A percentile compares a stretch with the other conserved stretches of the same genome.
These are phyloP conservation scores for Perccottus glenii DNA, from an alignment of 2,113 vertebrate species.

Conservation along the genomic window DNA sequence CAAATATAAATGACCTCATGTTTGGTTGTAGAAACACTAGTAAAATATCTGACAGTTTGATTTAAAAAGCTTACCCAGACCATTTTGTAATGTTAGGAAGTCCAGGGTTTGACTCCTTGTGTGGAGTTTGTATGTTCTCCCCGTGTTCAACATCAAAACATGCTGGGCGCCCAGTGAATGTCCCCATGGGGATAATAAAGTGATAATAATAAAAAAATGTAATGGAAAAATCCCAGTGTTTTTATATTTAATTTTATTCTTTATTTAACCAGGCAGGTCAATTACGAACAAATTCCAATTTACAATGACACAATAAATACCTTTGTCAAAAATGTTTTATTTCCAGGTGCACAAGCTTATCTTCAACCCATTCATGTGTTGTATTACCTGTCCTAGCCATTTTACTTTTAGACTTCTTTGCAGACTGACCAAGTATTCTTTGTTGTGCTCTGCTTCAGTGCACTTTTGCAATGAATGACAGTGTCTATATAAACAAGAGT, in stretches of 20 bases:
- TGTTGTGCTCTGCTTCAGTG: constrained; percentile 47
- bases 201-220: too few relatives aligned
- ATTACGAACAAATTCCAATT: too few relatives aligned
- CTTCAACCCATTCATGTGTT: constrained; percentile 20
- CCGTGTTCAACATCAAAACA: too few relatives aligned
- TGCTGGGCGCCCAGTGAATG: too few relatives aligned
- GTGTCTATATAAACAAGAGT: constrained; percentile 48
- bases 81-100: too few relatives aligned
- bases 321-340: background rate
- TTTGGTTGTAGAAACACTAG: background rate
- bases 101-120: too few relatives aligned
- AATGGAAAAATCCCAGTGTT: too few relatives aligned
- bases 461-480: constrained; percentile 55
- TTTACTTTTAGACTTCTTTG: constrained; percentile 27
- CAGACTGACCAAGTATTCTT: constrained; percentile 35
- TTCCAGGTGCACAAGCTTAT: constrained; percentile 12
- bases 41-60: background rate
- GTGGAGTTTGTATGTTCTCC: too few relatives aligned
- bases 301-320: background rate
- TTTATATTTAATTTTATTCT: too few relatives aligned
- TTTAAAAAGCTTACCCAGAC: too few relatives aligned
- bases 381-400: constrained; percentile 25
- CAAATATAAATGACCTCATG: constrained; percentile 31
- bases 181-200: too few relatives aligned
- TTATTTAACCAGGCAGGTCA: too few relatives aligned